Base-by-base conservation (phyloP, 2,797 vertebrate species). In the Thunnus albacares region DNA sequence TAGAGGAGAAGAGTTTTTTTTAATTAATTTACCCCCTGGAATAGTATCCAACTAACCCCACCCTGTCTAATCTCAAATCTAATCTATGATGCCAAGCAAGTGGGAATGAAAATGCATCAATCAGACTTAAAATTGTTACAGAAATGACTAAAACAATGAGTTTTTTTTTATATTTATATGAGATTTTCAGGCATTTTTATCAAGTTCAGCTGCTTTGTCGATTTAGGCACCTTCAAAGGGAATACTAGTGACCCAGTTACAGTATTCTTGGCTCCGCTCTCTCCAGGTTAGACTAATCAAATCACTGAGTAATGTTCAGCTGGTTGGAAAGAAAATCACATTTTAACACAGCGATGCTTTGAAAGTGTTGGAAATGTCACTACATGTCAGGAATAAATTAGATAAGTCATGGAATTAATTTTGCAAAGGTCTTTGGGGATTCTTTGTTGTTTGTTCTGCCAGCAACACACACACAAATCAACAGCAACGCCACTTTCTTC, bases 241-340 rank as follows among this genome's bases (percentile, higher is more conserved):
- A 71, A 79, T 35, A 69, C 45, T n/a, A 0, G 24, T 82, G 79
- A 81, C 38, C 75, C 59, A 83, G n/a, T 81, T 86, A 1, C 61
- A 24, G 38, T 17, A 1, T n/a, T 55, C 61, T 28, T 71, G 53
- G 68, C 65, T 74, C 51, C 26, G 4, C 61, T 33, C 60, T 11
- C 71, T 72, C 47, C 55, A 17, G 75, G 70, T 72, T 81, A 30
- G 65, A 60, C 35, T 17, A 69, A 88, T 82, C 66, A 71, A 62
- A 78, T 47, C 67, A 3, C 26, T 69, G 57, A 68, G 59, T 80
- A 53, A 66, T 17, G 49, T 30, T 60, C 79, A 65, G 81, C 72
- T 77, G 79, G 59, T 81, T 69, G 71, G 65, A 75, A 13, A 24
- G 22, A 63, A 63, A n/a, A 30, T 30, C 33, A n/a, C 22, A 41